phyloP scores from a whole-genome alignment of 1,140 invertebrate species.

The Pseudomyrmex pallidus region DNA sequence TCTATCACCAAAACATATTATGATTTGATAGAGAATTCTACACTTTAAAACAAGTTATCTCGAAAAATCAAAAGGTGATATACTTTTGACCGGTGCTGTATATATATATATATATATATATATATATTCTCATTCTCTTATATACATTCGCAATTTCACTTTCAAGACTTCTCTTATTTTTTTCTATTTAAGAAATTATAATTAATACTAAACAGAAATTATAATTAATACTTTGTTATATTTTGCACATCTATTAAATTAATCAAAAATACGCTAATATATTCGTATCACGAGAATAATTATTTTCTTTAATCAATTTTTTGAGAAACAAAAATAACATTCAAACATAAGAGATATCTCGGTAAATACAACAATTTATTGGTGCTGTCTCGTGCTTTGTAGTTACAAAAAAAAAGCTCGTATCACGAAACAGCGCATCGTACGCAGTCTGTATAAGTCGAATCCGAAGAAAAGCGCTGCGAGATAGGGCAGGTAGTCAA shows the following conservation, averaged over 20 bases:
- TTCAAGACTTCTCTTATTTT: too few species aligned
- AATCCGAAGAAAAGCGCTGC: conserved; percentile 59
- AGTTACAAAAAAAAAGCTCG: conserved; percentile 2
- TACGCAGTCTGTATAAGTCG: conserved; percentile 12
- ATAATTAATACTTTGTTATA: too few species aligned
- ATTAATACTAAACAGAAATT: background rate
- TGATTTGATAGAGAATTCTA: too few species aligned
- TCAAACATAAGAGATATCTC: background rate
- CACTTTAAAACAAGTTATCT: too few species aligned
- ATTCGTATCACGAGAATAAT: too few species aligned
- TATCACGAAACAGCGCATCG: conserved; percentile 8
- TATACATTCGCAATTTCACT: too few species aligned
- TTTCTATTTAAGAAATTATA: too few species aligned
- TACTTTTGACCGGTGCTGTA: too few species aligned
- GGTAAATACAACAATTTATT: background rate
- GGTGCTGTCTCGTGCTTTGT: background rate
- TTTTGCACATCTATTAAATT: background rate
- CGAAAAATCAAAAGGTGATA: too few species aligned
- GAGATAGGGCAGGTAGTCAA: conserved; percentile 62
- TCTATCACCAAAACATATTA: too few species aligned
- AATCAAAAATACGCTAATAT: too few species aligned
- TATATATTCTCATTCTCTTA: background rate
- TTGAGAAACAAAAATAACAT: background rate
- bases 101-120: background rate
- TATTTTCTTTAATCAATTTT: background rate